Base-by-base conservation (phyloP, 2,888 invertebrate genomes). In the Agonopterix heracliana region DNA sequence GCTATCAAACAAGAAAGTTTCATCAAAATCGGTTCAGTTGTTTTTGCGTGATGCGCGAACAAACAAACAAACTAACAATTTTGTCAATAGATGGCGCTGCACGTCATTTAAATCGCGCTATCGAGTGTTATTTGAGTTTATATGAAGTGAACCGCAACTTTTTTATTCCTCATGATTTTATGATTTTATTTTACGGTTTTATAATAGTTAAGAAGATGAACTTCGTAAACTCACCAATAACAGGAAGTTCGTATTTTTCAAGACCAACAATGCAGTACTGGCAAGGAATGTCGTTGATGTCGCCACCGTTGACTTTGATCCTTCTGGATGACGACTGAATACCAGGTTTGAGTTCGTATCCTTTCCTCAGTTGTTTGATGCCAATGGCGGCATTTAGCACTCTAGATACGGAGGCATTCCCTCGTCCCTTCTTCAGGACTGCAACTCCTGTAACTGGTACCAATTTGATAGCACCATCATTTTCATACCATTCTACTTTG, bases 401-500 rank as follows among this genome's bases (percentile, higher is more conserved):
- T 63, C 90, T 90, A 5, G 84, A 72, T 2, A 92, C 79, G 43
- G 73, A 69, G 0, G 92, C 92, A 41, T 80, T 86, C 40, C 88
- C 77, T 57, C 86, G 78, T 10, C 84, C 84, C 60, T 89, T 91
- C 59, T 88, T 78, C 36, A 90, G 78, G 11, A 92, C 78, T 34
- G 91, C 92, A 3, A 89, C 74, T 44, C 92, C 93, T 48, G 86
- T 89, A 10, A 93, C 86, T 26, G 91, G 90, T 54, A 90, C 85
- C 34, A 91, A 76, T 67, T 91, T 91, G 4, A 89, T 89, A 34
- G 90, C 91, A 12, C 91, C 90, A 56, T 89, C 89, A 48, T 91
- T 90, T 68, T 92, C 92, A 61, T 91, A 93, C 90, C 91, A 92
- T 68, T 93, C 92, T 5, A 93, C 90, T 84, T 93, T 92, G 70